A percentile compares a stretch with the other conserved stretches of the same genome.
Conservation (phyloP, 2,797 vertebrate genomes). For the Manis crassicaudata region DNA sequence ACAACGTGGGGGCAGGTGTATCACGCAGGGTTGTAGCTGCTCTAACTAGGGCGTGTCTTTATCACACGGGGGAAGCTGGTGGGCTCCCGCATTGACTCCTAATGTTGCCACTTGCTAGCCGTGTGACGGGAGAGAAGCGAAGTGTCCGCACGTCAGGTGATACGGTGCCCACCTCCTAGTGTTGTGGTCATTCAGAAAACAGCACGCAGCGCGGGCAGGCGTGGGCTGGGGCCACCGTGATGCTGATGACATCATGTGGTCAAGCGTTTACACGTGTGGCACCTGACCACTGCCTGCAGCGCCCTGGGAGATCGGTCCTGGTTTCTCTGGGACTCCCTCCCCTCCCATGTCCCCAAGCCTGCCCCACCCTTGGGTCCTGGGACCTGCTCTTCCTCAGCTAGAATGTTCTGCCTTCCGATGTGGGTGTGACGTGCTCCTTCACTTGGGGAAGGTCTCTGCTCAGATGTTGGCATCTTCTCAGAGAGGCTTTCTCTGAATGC, state of each 20-base stretch:
- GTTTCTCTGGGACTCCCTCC: background rate
- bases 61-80: background rate
- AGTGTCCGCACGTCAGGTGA: background rate
- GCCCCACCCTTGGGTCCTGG: background rate
- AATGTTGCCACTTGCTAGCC: background rate
- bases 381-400: background rate
- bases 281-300: too few species aligned
- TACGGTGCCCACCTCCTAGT: background rate
- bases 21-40: background rate
- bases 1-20: background rate
- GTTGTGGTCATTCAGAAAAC: background rate
- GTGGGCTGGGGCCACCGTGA: background rate
- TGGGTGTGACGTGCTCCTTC: background rate
- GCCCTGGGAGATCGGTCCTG: background rate
- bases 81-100: background rate
- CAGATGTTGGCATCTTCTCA: background rate
- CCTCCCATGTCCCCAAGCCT: background rate
- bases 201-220: background rate
- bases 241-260: background rate
- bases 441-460: background rate
- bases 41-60: background rate
- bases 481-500: background rate
- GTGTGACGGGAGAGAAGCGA: background rate
- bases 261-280: background rate
- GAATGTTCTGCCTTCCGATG: background rate